phyloP scores from a whole-genome alignment of 2,888 invertebrate species.

The Athalia cordata region DNA sequence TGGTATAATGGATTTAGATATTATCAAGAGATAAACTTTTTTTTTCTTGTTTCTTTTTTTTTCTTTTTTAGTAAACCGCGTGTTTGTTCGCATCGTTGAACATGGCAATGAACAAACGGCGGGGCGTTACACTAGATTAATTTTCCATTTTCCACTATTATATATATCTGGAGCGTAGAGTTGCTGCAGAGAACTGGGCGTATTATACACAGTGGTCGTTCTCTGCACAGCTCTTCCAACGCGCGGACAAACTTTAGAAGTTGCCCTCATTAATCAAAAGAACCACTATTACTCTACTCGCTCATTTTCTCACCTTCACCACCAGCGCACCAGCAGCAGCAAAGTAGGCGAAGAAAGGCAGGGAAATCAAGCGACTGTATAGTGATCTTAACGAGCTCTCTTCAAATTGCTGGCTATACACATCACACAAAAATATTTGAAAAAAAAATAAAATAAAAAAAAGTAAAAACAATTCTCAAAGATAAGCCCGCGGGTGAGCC shows the following conservation, averaged over 20 bases:
- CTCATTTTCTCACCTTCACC: conserved; percentile 26
- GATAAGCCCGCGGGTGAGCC: too few species aligned
- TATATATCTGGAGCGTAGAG: background rate
- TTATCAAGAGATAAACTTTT: background rate
- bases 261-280: conserved; percentile 40
- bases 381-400: conserved; percentile 10
- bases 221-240: background rate
- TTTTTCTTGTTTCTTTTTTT: background rate
- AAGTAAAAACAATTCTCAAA: too few species aligned
- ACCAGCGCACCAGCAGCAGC: background rate
- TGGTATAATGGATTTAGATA: too few species aligned
- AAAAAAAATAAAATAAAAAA: background rate
- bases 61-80: too few species aligned
- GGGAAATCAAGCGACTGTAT: too few species aligned
- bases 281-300: conserved; percentile 18
- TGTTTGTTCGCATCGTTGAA: conserved; percentile 38
- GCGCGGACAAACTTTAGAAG: conserved; percentile 26
- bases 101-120: conserved; percentile 26
- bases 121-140: conserved; percentile 41
- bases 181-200: background rate
- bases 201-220: background rate
- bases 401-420: background rate
- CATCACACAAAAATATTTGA: background rate
- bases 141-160: conserved; percentile 43
- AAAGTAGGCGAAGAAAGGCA: conserved; percentile 11